phyloP scores from a whole-genome alignment of 2,797 vertebrate genomes.

The Rachycentron canadum region DNA sequence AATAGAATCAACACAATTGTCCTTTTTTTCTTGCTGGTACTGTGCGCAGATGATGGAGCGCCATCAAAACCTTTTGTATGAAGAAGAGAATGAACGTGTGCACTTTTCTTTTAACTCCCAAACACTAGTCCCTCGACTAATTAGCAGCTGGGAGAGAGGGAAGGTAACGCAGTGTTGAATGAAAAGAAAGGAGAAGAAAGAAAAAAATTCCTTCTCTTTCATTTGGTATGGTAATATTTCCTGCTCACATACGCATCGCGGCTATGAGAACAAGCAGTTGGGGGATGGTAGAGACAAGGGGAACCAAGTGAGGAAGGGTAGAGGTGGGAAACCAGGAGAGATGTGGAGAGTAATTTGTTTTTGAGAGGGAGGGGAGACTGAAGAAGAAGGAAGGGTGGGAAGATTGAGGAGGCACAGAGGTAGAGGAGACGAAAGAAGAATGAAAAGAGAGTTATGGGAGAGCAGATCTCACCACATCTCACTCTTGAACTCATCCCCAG shows the following conservation, averaged over 20 bases:
- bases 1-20: conserved; percentile 43
- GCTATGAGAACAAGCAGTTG: conserved; percentile 77
- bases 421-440: conserved; percentile 46
- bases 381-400: conserved; percentile 53
- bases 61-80: conserved; percentile 79
- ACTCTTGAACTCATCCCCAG: conserved; percentile 55
- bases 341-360: conserved; percentile 66
- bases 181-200: conserved; percentile 79
- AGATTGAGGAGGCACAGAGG: conserved; percentile 46
- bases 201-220: conserved; percentile 74
- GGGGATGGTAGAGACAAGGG: conserved; percentile 62
- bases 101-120: conserved; percentile 79
- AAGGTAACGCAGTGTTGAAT: conserved; percentile 78
- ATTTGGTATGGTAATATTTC: conserved; percentile 86
- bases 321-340: conserved; percentile 61
- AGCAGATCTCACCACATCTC: conserved; percentile 41
- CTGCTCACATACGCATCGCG: conserved; percentile 78
- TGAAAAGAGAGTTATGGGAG: conserved; percentile 29
- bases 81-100: conserved; percentile 74
- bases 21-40: conserved; percentile 23
- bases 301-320: conserved; percentile 52
- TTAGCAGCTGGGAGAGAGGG: conserved; percentile 81
- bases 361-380: conserved; percentile 50
- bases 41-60: conserved; percentile 58
- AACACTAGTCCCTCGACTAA: conserved; percentile 81